These are phyloP conservation scores for human DNA, from an alignment of 2,113 vertebrate species.

Conservation along the genomic window GRCh38 chr6:169781001-169781500, in stretches of 20 bases:
- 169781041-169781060: neutral
- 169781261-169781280: neutral
- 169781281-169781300: too few species aligned
- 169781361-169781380: conserved; percentile 84
- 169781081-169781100: neutral
- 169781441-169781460: conserved; percentile 70
- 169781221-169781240: neutral
- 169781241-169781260: neutral
- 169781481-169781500: neutral
- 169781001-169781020: rapidly evolving
- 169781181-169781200: neutral
- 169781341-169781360: conserved; percentile 83
- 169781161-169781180: neutral
- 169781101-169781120: too few species aligned
- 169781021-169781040: neutral
- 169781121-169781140: rapidly evolving
- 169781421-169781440: conserved; percentile 77
- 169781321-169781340: conserved; percentile 82
- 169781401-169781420: conserved; percentile 75
- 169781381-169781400: conserved; percentile 84
- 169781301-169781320: neutral
- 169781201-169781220: neutral
- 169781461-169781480: conserved; percentile 77
- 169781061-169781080: too few species aligned
- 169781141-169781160: neutral